Percentiles rank a stretch among this genome's conserved stretches.
Evolutionary conservation across 2,113 vertebrate genomes (phyloP).

Genomic region (Vicugna pacos): DNA sequence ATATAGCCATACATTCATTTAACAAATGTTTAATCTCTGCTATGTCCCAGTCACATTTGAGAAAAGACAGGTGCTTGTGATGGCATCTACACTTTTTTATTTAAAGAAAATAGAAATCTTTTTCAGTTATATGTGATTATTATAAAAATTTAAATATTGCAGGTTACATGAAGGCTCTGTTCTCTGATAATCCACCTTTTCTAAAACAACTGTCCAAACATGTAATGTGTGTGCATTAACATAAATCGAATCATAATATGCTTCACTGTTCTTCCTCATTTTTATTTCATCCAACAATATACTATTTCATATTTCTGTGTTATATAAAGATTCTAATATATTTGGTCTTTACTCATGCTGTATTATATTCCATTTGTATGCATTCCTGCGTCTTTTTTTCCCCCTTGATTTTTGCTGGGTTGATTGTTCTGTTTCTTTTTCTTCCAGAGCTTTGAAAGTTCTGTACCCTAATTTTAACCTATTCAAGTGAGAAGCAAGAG

Average conservation of each 20-base stretch:
- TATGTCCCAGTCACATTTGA: background rate
- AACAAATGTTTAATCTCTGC: slow-evolving; percentile 36
- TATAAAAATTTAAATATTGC: background rate
- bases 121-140: slow-evolving; percentile 7
- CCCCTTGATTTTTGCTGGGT: background rate
- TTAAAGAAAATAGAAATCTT: background rate
- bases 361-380: slow-evolving; percentile 18
- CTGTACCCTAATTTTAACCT: background rate
- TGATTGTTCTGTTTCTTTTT: background rate
- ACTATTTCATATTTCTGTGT: background rate
- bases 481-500: background rate
- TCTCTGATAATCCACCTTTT: background rate
- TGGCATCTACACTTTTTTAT: background rate
- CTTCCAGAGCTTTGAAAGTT: background rate
- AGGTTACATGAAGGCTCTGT: background rate
- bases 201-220: background rate
- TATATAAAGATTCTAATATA: background rate
- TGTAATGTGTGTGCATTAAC: background rate
- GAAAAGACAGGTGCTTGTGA: background rate
- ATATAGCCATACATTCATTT: background rate
- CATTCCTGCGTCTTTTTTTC: background rate
- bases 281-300: background rate
- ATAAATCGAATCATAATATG: background rate
- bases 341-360: background rate
- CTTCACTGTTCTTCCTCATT: background rate